phyloP scores from a whole-genome alignment of 2,113 vertebrate species.

The Gnathonemus echidnorhynchus region DNA sequence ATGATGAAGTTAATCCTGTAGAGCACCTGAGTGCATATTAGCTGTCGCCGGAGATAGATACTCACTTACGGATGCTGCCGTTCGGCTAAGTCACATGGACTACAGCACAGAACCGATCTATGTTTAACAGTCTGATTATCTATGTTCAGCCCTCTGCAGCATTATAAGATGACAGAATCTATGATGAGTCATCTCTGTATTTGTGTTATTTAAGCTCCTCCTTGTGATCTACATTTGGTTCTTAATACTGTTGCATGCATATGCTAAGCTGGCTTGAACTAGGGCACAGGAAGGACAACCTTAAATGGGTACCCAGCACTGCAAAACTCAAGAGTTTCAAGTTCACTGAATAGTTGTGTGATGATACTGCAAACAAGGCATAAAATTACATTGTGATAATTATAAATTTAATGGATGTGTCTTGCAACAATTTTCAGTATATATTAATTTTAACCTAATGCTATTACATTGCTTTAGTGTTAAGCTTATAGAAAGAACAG shows the following conservation, averaged over 20 bases:
- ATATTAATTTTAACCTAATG: neutral
- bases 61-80: neutral
- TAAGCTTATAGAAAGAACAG: neutral
- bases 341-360: neutral
- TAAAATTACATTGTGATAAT: neutral
- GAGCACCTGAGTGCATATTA: conserved; percentile 4
- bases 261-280: neutral
- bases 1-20: neutral
- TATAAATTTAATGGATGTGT: neutral
- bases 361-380: neutral
- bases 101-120: neutral
- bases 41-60: conserved; percentile 1
- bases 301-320: neutral
- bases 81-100: neutral
- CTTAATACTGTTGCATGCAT: neutral
- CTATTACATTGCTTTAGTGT: neutral
- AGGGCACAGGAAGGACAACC: neutral
- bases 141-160: neutral
- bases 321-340: neutral
- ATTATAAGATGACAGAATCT: neutral
- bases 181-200: neutral
- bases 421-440: neutral
- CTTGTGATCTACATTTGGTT: neutral
- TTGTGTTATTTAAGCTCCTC: neutral
- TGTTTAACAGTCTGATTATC: neutral